Base-by-base conservation (phyloP, 1,140 invertebrate species). In the Drosophila burlai region DNA sequence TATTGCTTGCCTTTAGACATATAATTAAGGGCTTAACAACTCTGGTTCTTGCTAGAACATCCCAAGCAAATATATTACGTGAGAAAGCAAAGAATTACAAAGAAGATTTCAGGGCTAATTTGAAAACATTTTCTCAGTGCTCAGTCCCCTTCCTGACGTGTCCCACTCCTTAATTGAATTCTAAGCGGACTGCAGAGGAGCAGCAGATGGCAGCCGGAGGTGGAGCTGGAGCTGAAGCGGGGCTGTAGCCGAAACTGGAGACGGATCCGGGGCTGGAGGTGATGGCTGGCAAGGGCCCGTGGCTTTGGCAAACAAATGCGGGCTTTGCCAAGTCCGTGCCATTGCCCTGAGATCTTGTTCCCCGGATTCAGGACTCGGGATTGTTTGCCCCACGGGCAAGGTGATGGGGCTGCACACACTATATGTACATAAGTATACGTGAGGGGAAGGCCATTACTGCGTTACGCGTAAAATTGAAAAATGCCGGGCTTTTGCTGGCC, bases 221-320 rank as follows among this genome's bases (percentile, higher is more conserved):
- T 21, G 54, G 15, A 62, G 63, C 16, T 40, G 74, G 69, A 73
- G 42, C 31, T 29, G 11, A 15, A 3, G 24, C 6, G 18, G 2
- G 31, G 49, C 34, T 54, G 61, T 36, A 45, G 52, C 26, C 42
- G 79, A 61, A 71, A 38, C 29, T 13, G 29, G n/a, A 4, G 18
- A 18, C 7, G 18, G 2, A 18, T 31, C 21, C 18, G 55, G 57
- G 34, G 40, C 43, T 60, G 80, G 71, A 75, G 78, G 45, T 61
- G 71, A 76, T 60, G 45, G 36, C 50, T 55, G 72, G 40, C 74
- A 38, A 68, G 62, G 54, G 73, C 73, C 72, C 73, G 47, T 77
- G 74, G 74, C 47, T 80, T 80, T 76, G 58, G 69, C 76, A 83
- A 83, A 83, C 81, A 83, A 83, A 83, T 79, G 80, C 69, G 59